Percentiles rank a stretch among this genome's conserved stretches.
Conservation (phyloP, 1,140 invertebrate species). For the Solen grandis region DNA sequence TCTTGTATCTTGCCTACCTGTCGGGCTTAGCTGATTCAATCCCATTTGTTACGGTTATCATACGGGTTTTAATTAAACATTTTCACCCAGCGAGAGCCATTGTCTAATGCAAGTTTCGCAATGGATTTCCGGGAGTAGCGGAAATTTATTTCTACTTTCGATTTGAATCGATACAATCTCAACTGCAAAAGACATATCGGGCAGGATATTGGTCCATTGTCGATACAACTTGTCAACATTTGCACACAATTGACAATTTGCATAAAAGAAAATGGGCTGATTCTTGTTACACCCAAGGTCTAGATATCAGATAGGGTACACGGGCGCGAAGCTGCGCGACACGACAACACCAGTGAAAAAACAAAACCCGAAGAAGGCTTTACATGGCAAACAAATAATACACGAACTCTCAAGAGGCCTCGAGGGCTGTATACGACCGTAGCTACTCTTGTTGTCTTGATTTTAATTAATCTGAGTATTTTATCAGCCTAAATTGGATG, state of each 20-base stretch:
- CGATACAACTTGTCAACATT: constrained; percentile 50
- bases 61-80: constrained; percentile 54
- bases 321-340: too few species aligned
- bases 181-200: constrained; percentile 52
- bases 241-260: constrained; percentile 38
- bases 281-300: not conserved
- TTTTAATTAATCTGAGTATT: too few species aligned
- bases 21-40: too few species aligned
- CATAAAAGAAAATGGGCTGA: constrained; percentile 32
- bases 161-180: constrained; percentile 53
- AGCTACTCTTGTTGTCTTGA: too few species aligned
- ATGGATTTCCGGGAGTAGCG: constrained; percentile 51
- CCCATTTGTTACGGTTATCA: constrained; percentile 35
- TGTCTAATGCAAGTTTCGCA: constrained; percentile 53
- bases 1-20: too few species aligned
- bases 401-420: too few species aligned
- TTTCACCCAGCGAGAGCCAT: constrained; percentile 37
- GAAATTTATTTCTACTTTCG: constrained; percentile 61
- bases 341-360: too few species aligned
- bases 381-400: too few species aligned
- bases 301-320: not conserved
- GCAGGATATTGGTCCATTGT: constrained; percentile 53
- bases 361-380: too few species aligned
- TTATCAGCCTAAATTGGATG: too few species aligned
- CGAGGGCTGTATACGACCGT: too few species aligned